Evolutionary conservation across 2,113 vertebrate genomes (phyloP).

Genomic region (Tonatia bakeri): DNA sequence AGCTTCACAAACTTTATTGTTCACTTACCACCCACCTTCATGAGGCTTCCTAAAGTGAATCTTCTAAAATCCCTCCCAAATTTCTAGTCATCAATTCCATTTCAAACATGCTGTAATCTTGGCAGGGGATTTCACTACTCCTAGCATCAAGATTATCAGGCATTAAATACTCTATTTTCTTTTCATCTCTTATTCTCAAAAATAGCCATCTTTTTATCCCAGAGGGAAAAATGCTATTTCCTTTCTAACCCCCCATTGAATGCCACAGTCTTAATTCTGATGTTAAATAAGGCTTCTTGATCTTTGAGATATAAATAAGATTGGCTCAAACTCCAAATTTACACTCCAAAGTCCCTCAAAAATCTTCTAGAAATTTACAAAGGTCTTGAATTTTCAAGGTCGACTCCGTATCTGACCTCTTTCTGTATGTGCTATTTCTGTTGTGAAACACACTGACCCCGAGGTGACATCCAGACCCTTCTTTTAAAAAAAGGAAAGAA

Average conservation of each 20-base stretch:
- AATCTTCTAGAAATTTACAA: constrained; percentile 13
- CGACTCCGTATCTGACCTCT: neutral
- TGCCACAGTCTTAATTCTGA: constrained; percentile 3
- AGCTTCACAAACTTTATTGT: neutral
- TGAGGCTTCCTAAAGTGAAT: neutral
- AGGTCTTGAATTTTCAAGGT: neutral
- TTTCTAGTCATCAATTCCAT: constrained; percentile 13
- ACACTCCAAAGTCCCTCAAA: constrained; percentile 7
- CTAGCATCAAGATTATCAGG: neutral
- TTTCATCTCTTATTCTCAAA: constrained; percentile 55
- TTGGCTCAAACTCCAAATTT: constrained; percentile 14
- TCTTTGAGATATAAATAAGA: constrained; percentile 43
- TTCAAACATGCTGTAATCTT: neutral
- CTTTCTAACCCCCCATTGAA: neutral
- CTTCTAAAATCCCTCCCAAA: neutral
- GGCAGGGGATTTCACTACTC: neutral
- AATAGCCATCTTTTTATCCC: constrained; percentile 20
- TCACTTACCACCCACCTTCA: neutral
- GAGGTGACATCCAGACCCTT: neutral
- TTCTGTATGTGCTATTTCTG: neutral
- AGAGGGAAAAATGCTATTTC: constrained; percentile 13
- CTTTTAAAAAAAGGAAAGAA: neutral
- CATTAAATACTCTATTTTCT: constrained; percentile 15
- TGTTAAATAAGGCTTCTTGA: neutral
- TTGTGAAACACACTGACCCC: neutral